Evolutionary conservation across 2,113 vertebrate species (phyloP), one percentile per base, ranked within the genome.

Genomic region (Pogonocichla stellata): DNA sequence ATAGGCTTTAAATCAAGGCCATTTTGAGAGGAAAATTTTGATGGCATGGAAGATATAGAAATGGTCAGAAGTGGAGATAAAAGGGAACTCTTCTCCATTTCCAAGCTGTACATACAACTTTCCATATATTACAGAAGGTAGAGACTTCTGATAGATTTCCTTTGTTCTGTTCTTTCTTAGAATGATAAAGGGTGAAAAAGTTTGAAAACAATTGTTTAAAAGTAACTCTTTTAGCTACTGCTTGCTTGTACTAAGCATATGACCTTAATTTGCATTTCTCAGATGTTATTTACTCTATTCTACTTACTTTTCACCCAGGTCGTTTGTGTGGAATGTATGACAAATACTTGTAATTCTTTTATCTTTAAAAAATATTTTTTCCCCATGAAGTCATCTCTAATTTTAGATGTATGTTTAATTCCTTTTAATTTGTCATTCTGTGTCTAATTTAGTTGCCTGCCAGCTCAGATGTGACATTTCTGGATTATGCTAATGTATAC

Each of bases 401-500:
- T 80, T 94, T 91, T 70, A 74, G 33, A n/a, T 83, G 14, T 48
- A 28, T 12, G 8, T 80, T 80, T 75, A 28, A 70, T 65, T 92
- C 28, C 62, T 66, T 75, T 80, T 61, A 80, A 64, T 82, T 93
- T 90, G 70, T 87, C 36, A 71, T 87, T 81, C 57, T 72, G 11
- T 45, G 22, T 79, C 71, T 88, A 67, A 86, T 72, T 70, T 54
- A 79, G 53, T 57, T 83, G 57, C 70, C 43, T 81, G 45, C 66
- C 57, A 72, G 45, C 57, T 87, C 85, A 80, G 50, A 69, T 72
- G 42, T 85, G 71, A 86, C 74, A 77, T 92, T 95, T 93, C 85
- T 90, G 67, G 69, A 71, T 71, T 82, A 71, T 24, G 23, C n/a
- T 94, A 90, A 79, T 88, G 50, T 29, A 43, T 33, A 67, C 53